Base-by-base conservation (phyloP, 2,797 vertebrate species). In the Heliangelus exortis region DNA sequence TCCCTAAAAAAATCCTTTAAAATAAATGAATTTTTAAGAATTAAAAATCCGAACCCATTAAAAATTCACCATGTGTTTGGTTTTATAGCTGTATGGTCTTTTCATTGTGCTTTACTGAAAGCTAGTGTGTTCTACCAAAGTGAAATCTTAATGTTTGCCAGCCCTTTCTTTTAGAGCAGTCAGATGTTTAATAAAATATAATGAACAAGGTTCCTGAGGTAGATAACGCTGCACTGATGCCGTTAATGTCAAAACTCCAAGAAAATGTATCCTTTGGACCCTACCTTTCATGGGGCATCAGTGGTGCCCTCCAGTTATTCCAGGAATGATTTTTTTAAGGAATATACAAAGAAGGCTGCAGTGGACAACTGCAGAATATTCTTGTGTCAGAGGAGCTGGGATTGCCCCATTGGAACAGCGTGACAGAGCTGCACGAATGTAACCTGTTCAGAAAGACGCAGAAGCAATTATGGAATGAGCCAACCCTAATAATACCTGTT, bases 211-310 rank as follows among this genome's bases (percentile, higher is more conserved):
- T 22, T 71, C 19, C 28, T 15, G 53, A 33, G 28, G 2, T 8
- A 10, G 4, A 1, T 45, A 31, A 19, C 23, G 3, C 4, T 31
- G 58, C 15, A 4, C 12, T 22, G 16, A 26, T 51, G 31, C 7
- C 0, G 1, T 55, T 63, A 2, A 3, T 11, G 55, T 18, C 8
- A 3, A 39, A 2, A 1, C 43, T 58, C 34, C 7, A 45, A 45
- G 45, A 33, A 45, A n/a, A 9, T 6, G 0, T 3, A 7, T 3
- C 9, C 1, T 0, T 11, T 36, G 51, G 20, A 26, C 28, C 22
- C 33, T 20, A 5, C 17, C 34, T 50, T 41, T 48, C 12, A 10
- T 3, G 1, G 9, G 29, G 20, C 12, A 39, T 55, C 43, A 61
- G 19, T 7, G 20, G 16, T 20, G 16, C 9, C 2, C 8, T 65